Evolutionary conservation across 2,888 invertebrate species (phyloP).

Genomic region (Agapetus fuscipes): DNA sequence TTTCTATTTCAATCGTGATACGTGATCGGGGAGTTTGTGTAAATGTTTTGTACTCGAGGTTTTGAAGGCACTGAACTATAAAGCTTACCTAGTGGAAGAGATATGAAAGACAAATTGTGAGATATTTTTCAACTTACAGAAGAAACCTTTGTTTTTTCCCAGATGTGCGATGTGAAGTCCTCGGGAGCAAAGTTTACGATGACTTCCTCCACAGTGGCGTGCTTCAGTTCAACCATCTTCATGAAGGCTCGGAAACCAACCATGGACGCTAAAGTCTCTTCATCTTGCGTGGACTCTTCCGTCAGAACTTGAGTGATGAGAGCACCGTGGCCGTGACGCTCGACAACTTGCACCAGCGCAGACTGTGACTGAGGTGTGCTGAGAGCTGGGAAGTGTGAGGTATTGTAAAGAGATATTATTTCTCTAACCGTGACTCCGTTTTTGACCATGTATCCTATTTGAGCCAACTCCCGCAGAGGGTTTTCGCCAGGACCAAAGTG

Average conservation of each 20-base stretch:
- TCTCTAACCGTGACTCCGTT: conserved; percentile 67
- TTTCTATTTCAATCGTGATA: too few relatives aligned
- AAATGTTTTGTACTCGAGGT: too few relatives aligned
- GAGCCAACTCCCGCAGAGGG: conserved; percentile 70
- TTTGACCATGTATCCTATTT: conserved; percentile 67
- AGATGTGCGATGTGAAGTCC: conserved; percentile 71
- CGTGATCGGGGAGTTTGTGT: too few relatives aligned
- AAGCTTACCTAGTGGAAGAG: too few relatives aligned
- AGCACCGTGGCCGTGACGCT: conserved; percentile 72
- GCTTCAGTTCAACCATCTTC: conserved; percentile 72
- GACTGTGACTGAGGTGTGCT: conserved; percentile 75
- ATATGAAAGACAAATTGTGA: too few relatives aligned
- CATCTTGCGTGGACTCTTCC: conserved; percentile 70
- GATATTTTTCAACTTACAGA: conserved; percentile 49
- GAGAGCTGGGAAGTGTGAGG: conserved; percentile 69
- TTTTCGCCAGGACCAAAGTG: conserved; percentile 75
- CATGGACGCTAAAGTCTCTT: conserved; percentile 65
- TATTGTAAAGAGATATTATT: conserved; percentile 68
- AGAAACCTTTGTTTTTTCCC: conserved; percentile 64
- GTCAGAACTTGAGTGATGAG: conserved; percentile 73
- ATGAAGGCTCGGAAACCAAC: conserved; percentile 80
- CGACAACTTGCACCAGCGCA: conserved; percentile 74
- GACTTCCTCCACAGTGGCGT: conserved; percentile 75
- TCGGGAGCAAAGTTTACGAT: conserved; percentile 74
- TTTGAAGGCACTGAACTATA: too few relatives aligned